Conservation (phyloP, 2,888 invertebrate genomes). For the Osmoderma eremita region DNA sequence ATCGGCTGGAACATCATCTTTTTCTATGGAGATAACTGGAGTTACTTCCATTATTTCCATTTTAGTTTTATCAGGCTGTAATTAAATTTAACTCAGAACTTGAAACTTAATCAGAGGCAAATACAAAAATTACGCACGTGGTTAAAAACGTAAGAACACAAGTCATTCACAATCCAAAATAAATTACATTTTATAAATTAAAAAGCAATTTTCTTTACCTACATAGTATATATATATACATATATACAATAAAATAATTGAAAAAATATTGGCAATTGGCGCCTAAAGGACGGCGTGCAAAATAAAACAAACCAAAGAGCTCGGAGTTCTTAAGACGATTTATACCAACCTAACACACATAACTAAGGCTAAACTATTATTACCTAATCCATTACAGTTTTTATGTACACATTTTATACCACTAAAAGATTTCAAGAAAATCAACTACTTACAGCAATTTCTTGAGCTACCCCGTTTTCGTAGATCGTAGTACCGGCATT, state of each 20-base stretch:
- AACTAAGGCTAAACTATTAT: neutral
- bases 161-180: conserved; percentile 10
- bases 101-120: conserved; percentile 12
- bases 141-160: conserved; percentile 21
- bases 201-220: conserved; percentile 32
- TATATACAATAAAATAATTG: conserved; percentile 25
- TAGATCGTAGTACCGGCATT: conserved; percentile 47
- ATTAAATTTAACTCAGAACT: conserved; percentile 33
- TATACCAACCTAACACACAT: conserved; percentile 21
- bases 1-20: conserved; percentile 75
- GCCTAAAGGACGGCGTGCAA: conserved; percentile 30
- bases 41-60: conserved; percentile 69
- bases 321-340: neutral
- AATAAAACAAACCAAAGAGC: conserved; percentile 21
- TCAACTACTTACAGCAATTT: conserved; percentile 47
- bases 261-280: conserved; percentile 22
- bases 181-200: conserved; percentile 8
- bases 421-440: neutral
- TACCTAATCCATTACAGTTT: neutral
- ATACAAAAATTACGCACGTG: conserved; percentile 37
- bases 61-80: conserved; percentile 44
- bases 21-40: conserved; percentile 55
- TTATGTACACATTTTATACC: neutral
- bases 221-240: neutral
- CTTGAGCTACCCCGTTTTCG: conserved; percentile 50